These are phyloP conservation scores for Meiosimyza platycephala DNA, from an alignment of 2,888 invertebrate species.

Conservation along the genomic window DNA sequence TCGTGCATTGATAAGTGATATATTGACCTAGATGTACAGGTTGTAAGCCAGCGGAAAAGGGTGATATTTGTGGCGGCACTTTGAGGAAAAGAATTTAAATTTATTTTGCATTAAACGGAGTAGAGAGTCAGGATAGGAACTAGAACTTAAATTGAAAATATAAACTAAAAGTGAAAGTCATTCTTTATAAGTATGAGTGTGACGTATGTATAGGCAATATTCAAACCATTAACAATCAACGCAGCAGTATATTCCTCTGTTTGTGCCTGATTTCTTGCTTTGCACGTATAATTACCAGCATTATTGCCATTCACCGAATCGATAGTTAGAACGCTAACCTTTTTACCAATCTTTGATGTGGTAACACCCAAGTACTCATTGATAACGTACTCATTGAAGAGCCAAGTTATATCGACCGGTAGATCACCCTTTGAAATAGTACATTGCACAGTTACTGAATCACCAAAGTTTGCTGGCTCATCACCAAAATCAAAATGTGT, in stretches of 20 bases:
- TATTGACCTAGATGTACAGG: slow-evolving; percentile 73
- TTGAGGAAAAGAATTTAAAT: slow-evolving; percentile 2
- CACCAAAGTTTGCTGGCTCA: slow-evolving; percentile 74
- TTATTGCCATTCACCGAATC: slow-evolving; percentile 70
- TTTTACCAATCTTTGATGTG: slow-evolving; percentile 69
- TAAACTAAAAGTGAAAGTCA: background rate
- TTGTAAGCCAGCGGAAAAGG: slow-evolving; percentile 72
- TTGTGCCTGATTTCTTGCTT: slow-evolving; percentile 71
- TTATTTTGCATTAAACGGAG: background rate
- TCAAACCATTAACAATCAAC: slow-evolving; percentile 70
- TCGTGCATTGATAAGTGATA: slow-evolving; percentile 72
- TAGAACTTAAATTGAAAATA: background rate
- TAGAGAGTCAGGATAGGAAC: background rate
- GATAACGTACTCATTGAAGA: slow-evolving; percentile 74
- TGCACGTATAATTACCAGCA: slow-evolving; percentile 72
- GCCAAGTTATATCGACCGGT: slow-evolving; percentile 76
- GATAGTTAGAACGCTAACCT: slow-evolving; percentile 71
- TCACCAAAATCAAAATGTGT: slow-evolving; percentile 71
- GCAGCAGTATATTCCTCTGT: slow-evolving; percentile 69
- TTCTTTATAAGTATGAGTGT: background rate
- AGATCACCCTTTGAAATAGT: slow-evolving; percentile 77
- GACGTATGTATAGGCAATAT: background rate
- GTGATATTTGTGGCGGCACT: slow-evolving; percentile 68
- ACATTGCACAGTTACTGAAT: slow-evolving; percentile 73
- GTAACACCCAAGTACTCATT: slow-evolving; percentile 70